Conservation (phyloP, 2,113 vertebrate genomes). For the Lota lota region DNA sequence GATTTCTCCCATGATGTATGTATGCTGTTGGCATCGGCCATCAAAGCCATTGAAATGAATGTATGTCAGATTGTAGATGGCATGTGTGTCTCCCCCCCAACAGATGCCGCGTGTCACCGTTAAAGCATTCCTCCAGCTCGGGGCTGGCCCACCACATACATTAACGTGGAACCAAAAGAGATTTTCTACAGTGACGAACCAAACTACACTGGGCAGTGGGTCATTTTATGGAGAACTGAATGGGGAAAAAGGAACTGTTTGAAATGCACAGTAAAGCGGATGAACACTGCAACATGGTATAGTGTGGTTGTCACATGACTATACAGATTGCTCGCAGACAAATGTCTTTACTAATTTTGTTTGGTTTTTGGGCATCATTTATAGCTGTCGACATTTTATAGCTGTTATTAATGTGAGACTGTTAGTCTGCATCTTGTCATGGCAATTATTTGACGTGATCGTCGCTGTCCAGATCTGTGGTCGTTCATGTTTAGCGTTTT, state of each 20-base stretch:
- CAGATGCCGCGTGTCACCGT: too few relatives aligned
- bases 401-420: slow-evolving; percentile 10
- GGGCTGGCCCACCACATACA: slow-evolving; percentile 4
- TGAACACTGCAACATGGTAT: too few relatives aligned
- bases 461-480: not conserved
- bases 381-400: not conserved
- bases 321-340: not conserved
- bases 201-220: slow-evolving; percentile 12
- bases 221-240: too few relatives aligned
- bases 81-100: too few relatives aligned
- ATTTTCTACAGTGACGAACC: slow-evolving; percentile 29
- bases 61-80: too few relatives aligned
- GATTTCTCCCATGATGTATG: too few relatives aligned
- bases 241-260: too few relatives aligned
- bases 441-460: slow-evolving; percentile 18
- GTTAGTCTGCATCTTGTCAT: slow-evolving; percentile 5
- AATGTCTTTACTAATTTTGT: not conserved
- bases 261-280: too few relatives aligned
- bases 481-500: slow-evolving; percentile 7
- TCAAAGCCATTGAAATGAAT: too few relatives aligned
- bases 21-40: too few relatives aligned
- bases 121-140: too few relatives aligned
- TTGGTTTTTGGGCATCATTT: not conserved
- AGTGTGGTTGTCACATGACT: too few relatives aligned
- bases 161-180: slow-evolving; percentile 1